These are phyloP conservation scores for Tachina lurida DNA, from an alignment of 2,888 invertebrate species.

Conservation along the genomic window DNA sequence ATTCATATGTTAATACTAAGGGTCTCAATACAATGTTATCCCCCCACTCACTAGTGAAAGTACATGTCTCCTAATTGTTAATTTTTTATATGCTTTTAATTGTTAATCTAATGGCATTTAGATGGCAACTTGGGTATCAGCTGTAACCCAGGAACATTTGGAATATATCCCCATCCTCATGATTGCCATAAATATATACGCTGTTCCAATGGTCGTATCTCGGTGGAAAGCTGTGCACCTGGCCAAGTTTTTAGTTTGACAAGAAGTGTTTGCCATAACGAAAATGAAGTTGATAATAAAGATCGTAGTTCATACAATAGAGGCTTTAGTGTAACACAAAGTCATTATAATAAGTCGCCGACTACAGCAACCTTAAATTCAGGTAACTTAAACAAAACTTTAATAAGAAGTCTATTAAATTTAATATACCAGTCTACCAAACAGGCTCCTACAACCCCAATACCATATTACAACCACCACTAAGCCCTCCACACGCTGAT, in stretches of 20 bases:
- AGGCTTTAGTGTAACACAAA: constrained; percentile 23
- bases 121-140: constrained; percentile 57
- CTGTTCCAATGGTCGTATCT: constrained; percentile 84
- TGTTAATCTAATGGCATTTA: neutral
- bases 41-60: too few relatives aligned
- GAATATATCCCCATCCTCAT: constrained; percentile 84
- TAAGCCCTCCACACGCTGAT: neutral
- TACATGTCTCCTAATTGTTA: too few relatives aligned
- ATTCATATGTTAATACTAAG: too few relatives aligned
- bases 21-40: too few relatives aligned
- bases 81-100: too few relatives aligned
- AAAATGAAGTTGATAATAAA: constrained; percentile 83
- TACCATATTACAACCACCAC: neutral
- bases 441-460: constrained; percentile 2
- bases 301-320: constrained; percentile 62
- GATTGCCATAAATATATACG: constrained; percentile 86
- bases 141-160: constrained; percentile 84
- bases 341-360: constrained; percentile 8
- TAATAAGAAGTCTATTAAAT: neutral
- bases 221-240: constrained; percentile 85
- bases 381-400: neutral
- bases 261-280: constrained; percentile 84
- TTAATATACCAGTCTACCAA: neutral
- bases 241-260: constrained; percentile 85
- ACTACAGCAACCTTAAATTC: constrained; percentile 19